Evolutionary conservation across 2,888 invertebrate species (phyloP).

Genomic region (Eilema caniola): DNA sequence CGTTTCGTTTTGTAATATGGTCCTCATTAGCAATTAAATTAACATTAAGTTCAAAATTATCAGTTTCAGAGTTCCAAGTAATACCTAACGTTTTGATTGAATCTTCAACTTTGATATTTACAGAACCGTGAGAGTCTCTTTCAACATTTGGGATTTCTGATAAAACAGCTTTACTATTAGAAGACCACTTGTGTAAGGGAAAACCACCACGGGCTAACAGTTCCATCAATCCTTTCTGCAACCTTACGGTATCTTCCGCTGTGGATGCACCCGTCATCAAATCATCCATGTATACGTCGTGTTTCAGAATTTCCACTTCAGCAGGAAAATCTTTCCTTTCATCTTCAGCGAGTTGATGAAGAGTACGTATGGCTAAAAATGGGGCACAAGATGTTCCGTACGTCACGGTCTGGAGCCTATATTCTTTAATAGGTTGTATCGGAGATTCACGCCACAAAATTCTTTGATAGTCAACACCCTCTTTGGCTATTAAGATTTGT

Average conservation of each 20-base stretch:
- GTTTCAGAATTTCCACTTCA: background rate
- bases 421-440: no score
- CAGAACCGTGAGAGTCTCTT: background rate
- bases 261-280: background rate
- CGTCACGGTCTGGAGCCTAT: background rate
- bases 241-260: background rate
- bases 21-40: no score
- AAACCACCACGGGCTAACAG: background rate
- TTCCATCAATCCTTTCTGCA: background rate
- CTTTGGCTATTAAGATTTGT: no score
- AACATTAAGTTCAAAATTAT: conserved; percentile 2
- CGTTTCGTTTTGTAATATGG: no score
- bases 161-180: background rate
- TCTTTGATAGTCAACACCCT: no score
- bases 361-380: background rate
- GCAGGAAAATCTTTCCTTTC: background rate
- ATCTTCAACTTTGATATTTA: background rate
- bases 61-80: no score
- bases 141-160: background rate
- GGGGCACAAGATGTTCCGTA: background rate
- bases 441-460: no score
- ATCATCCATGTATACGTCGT: background rate
- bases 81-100: conserved; percentile 3
- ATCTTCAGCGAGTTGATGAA: background rate
- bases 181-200: background rate